Conservation (phyloP, 2,797 vertebrate genomes). For the Sylvilagus floridanus region DNA sequence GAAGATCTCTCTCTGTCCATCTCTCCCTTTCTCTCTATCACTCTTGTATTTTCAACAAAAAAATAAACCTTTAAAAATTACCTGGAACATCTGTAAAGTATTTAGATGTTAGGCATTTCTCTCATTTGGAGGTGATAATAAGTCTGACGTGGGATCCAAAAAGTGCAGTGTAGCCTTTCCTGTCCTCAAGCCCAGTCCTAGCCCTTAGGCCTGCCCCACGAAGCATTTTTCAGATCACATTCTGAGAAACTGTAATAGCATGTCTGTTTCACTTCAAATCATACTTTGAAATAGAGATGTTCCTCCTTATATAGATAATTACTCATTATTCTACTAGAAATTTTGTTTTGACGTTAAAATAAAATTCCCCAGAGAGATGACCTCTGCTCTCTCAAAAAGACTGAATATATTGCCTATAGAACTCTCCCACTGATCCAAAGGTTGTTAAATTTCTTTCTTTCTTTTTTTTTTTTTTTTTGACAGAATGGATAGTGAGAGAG, state of each 20-base stretch:
- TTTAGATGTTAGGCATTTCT: neutral
- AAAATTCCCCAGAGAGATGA: neutral
- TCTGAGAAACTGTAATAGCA: neutral
- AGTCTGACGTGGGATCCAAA: neutral
- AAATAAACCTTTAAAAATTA: neutral
- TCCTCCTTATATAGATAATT: constrained; percentile 16
- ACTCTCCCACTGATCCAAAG: neutral
- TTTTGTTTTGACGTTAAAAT: constrained; percentile 61
- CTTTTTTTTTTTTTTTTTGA: too few relatives aligned
- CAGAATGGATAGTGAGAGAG: too few relatives aligned
- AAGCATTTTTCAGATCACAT: neutral
- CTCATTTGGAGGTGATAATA: neutral
- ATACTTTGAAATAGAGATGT: constrained; percentile 35
- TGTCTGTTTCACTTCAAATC: constrained; percentile 48
- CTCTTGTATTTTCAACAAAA: too few relatives aligned
- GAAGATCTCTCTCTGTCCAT: too few relatives aligned
- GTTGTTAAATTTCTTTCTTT: neutral
- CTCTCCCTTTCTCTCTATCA: too few relatives aligned
- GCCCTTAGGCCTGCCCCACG: neutral
- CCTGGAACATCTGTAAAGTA: constrained; percentile 14
- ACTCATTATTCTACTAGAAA: neutral
- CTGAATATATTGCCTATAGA: neutral
- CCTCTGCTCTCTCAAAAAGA: neutral
- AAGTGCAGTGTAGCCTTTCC: neutral
- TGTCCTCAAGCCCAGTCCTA: too few relatives aligned